phyloP scores from a whole-genome alignment of 64 coral and sea anemone genomes.

The Montipora sp. region DNA sequence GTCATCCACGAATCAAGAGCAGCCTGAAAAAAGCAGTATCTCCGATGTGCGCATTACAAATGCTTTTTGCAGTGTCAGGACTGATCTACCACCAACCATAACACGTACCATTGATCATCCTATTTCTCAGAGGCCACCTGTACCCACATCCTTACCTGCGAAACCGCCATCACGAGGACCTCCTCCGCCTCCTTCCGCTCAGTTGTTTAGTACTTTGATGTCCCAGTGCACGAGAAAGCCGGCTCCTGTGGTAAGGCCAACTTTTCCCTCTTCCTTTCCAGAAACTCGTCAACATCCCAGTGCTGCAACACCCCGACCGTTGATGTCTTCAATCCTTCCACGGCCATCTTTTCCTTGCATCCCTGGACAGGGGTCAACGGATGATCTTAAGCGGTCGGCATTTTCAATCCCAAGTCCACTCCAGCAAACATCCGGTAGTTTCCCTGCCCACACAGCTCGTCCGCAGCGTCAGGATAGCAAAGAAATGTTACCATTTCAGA shows the following conservation, averaged over 20 bases:
- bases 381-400: background rate
- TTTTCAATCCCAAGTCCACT: background rate
- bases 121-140: background rate
- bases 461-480: background rate
- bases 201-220: slow-evolving; percentile 70
- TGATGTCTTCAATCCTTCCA: background rate
- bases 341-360: slow-evolving; percentile 1
- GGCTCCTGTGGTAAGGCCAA: slow-evolving; percentile 64
- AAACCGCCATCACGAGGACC: slow-evolving; percentile 35
- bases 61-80: no score
- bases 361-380: background rate
- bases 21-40: no score
- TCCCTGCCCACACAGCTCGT: background rate
- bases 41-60: no score
- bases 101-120: background rate
- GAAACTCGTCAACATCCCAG: background rate
- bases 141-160: background rate
- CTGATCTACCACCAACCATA: background rate
- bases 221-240: slow-evolving; percentile 68
- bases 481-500: background rate
- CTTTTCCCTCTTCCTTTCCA: background rate
- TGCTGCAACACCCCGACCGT: background rate
- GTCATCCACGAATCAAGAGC: background rate
- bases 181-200: slow-evolving; percentile 86
- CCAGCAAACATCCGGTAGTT: background rate